Evolutionary conservation across 1,140 invertebrate species (phyloP).

Genomic region (Argopecten irradians): DNA sequence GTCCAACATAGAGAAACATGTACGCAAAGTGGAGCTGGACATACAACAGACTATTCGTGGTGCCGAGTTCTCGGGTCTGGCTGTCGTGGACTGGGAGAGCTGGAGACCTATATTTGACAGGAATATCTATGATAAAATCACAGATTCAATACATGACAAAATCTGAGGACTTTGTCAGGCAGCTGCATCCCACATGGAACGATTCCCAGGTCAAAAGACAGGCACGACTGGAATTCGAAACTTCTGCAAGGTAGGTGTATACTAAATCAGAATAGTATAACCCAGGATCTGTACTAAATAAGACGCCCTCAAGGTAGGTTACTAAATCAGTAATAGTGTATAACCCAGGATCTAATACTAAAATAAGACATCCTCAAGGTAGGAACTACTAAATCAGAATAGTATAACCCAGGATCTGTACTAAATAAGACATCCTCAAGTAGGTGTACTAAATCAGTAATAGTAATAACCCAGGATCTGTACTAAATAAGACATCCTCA

Average conservation of each 20-base stretch:
- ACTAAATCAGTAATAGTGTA: no score
- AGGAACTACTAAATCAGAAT: no score
- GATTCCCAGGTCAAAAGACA: conserved; percentile 27
- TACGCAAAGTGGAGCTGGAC: conserved; percentile 26
- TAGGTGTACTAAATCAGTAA: no score
- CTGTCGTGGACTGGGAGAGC: conserved; percentile 89
- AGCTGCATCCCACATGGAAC: conserved; percentile 54
- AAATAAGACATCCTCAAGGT: no score
- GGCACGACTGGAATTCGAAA: conserved; percentile 54
- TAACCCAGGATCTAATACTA: no score
- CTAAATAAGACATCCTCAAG: no score
- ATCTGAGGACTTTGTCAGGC: conserved; percentile 45
- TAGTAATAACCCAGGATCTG: no score
- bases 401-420: no score
- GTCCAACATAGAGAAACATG: conserved; percentile 79
- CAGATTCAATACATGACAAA: conserved; percentile 46
- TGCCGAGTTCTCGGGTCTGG: conserved; percentile 80
- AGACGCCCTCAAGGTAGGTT: no score
- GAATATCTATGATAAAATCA: conserved; percentile 81
- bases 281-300: no score
- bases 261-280: no score
- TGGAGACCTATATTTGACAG: conserved; percentile 87
- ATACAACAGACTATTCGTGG: conserved; percentile 40
- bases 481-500: no score
- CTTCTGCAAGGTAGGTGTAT: conserved; percentile 47